These are phyloP conservation scores for Watsonalla binaria DNA, from an alignment of 2,888 invertebrate genomes.

Conservation along the genomic window DNA sequence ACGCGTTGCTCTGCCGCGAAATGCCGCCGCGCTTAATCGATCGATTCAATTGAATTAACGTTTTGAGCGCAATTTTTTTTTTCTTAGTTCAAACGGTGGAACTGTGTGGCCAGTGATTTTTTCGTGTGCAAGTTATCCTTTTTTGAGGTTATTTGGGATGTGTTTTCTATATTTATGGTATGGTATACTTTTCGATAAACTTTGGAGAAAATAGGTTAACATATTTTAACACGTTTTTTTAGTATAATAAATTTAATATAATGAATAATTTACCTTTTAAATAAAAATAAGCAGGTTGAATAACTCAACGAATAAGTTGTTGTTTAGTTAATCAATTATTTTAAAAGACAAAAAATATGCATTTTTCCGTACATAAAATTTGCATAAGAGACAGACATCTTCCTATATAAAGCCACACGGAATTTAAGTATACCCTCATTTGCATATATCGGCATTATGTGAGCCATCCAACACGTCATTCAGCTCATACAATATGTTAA, in stretches of 20 bases:
- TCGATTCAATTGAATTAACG: slow-evolving; percentile 34
- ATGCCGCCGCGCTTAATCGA: slow-evolving; percentile 39
- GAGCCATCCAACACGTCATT: slow-evolving; percentile 2
- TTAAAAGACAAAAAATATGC: slow-evolving; percentile 8
- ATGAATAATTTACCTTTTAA: background rate
- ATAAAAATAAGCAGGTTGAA: background rate
- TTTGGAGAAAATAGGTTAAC: background rate
- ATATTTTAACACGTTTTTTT: background rate
- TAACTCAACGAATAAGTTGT: background rate
- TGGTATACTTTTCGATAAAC: slow-evolving; percentile 21
- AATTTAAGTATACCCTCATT: slow-evolving; percentile 16
- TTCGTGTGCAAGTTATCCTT: slow-evolving; percentile 28
- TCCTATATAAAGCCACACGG: slow-evolving; percentile 1
- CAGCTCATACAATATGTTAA: slow-evolving; percentile 19
- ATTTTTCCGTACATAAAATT: slow-evolving; percentile 1
- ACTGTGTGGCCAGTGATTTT: slow-evolving; percentile 26
- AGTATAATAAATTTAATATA: slow-evolving; percentile 3
- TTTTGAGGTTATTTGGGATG: slow-evolving; percentile 25
- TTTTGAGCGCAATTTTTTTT: slow-evolving; percentile 27
- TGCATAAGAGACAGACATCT: slow-evolving; percentile 4
- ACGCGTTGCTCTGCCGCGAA: slow-evolving; percentile 35
- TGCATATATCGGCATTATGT: slow-evolving; percentile 7
- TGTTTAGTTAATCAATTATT: slow-evolving; percentile 4
- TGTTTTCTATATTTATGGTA: slow-evolving; percentile 16
- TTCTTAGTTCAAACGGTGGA: slow-evolving; percentile 21